A percentile compares a stretch with the other conserved stretches of the same genome.
Evolutionary conservation across 2,888 invertebrate species (phyloP).

Genomic region (Epinotia ramella): DNA sequence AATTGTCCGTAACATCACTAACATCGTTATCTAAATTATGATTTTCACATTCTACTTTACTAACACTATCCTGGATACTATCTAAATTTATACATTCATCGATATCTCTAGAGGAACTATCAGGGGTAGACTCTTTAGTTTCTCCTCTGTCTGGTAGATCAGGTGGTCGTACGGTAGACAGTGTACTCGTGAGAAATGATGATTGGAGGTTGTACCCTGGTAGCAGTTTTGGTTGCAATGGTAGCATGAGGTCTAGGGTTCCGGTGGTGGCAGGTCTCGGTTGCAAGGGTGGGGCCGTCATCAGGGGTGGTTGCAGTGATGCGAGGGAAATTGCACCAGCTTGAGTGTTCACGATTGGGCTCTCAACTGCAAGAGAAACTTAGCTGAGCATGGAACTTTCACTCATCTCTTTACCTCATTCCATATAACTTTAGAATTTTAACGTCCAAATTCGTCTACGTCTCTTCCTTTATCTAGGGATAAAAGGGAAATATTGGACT

Average conservation of each 20-base stretch:
- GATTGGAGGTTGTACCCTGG: slow-evolving; percentile 84
- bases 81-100: slow-evolving; percentile 62
- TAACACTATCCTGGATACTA: slow-evolving; percentile 61
- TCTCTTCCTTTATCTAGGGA: too few relatives aligned
- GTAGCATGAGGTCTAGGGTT: slow-evolving; percentile 88
- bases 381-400: slow-evolving; percentile 15
- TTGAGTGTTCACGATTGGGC: slow-evolving; percentile 79
- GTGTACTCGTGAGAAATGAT: slow-evolving; percentile 79
- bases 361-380: slow-evolving; percentile 83
- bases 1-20: slow-evolving; percentile 57
- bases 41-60: slow-evolving; percentile 59
- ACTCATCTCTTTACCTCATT: too few relatives aligned
- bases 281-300: slow-evolving; percentile 87
- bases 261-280: slow-evolving; percentile 90
- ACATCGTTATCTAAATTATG: slow-evolving; percentile 55
- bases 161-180: slow-evolving; percentile 81
- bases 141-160: slow-evolving; percentile 61
- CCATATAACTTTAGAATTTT: too few relatives aligned
- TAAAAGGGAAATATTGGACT: too few relatives aligned
- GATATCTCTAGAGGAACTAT: slow-evolving; percentile 53
- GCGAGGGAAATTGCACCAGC: slow-evolving; percentile 81
- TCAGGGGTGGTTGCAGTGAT: slow-evolving; percentile 80
- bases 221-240: slow-evolving; percentile 89
- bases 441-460: too few relatives aligned
- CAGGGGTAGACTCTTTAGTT: slow-evolving; percentile 58